These are phyloP conservation scores for Morone saxatilis DNA, from an alignment of 2,113 vertebrate species.

Conservation along the genomic window DNA sequence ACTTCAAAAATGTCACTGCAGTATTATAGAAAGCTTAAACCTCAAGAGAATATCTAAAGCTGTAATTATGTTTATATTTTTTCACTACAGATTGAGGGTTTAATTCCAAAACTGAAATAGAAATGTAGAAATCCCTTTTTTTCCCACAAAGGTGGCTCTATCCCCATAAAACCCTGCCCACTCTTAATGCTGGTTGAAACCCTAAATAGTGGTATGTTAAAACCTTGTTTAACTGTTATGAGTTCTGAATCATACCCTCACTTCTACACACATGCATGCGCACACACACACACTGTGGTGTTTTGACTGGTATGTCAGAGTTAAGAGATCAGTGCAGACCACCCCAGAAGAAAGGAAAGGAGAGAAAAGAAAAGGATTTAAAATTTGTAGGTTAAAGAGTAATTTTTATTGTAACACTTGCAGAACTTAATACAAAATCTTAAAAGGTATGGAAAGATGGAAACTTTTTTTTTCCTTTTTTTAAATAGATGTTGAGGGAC, in stretches of 20 bases:
- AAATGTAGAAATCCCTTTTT: conserved; percentile 27
- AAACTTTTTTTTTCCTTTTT: not conserved
- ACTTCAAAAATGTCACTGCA: not conserved
- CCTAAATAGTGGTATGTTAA: conserved; percentile 72
- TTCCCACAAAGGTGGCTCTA: conserved; percentile 46
- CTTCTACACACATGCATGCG: conserved; percentile 57
- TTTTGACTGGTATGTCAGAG: conserved; percentile 79
- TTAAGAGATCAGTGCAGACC: conserved; percentile 79
- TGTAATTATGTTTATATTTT: conserved; percentile 38
- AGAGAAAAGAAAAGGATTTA: conserved; percentile 41
- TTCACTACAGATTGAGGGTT: conserved; percentile 25
- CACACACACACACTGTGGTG: conserved; percentile 59
- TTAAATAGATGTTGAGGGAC: not conserved
- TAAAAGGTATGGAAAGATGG: conserved; percentile 15
- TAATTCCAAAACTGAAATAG: conserved; percentile 18
- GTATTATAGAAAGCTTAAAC: conserved; percentile 19
- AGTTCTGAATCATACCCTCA: conserved; percentile 75
- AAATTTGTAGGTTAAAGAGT: conserved; percentile 37
- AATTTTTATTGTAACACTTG: conserved; percentile 8
- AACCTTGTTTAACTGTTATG: conserved; percentile 75
- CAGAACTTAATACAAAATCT: not conserved
- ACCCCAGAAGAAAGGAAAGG: conserved; percentile 66
- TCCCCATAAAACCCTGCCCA: conserved; percentile 33
- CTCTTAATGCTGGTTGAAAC: conserved; percentile 66
- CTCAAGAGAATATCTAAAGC: not conserved